Evolutionary conservation across 2,888 invertebrate species (phyloP), one percentile per base, ranked within the genome.

Genomic region (Antitype chi): DNA sequence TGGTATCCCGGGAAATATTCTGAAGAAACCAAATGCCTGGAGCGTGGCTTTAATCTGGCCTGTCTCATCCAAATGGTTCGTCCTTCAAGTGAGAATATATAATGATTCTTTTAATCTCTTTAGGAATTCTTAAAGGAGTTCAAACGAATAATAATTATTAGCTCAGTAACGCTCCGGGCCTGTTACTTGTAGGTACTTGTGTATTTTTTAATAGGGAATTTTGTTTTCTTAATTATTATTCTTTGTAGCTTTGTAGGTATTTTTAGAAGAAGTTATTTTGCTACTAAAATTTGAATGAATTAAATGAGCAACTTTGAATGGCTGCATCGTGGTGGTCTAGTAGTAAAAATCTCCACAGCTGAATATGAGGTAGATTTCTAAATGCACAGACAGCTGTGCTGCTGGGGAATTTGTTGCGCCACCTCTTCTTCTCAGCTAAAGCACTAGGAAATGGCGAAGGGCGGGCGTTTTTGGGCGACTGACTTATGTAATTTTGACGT

Each of bases 101-200:
- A 96, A 96, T 96, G 94, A 95, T 94, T 94, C 93, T 94, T 94
- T 94, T 95, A 96, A 96, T 96, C 96, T 96, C 90, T 88, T 94
- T 94, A 94, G 93, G 91, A 94, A 95, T 95, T 94, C 94, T 92
- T 91, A 93, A 93, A 95, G 94, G 92, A 94, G 92, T 93, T 94
- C 93, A 93, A 94, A 95, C 81, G 87, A 85, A 85, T 90, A 91
- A 90, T 91, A 91, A 92, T 91, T 90, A 88, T 88, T 88, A 87
- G 88, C 79, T 86, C 68, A 62, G 82, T 72, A 77, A 77, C 80
- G 87, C 85, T 71, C 43, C 70, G 25, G 85, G 89, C 76, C 9
- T 70, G 60, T 63, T 73, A 57, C 77, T 63, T 47, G 32, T n/a
- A n/a, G n/a, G n/a, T 79, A 43, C 71, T 70, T 81, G 82, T 76